Evolutionary conservation across 2,113 vertebrate species (phyloP).

Genomic region (Athene cunicularia): DNA sequence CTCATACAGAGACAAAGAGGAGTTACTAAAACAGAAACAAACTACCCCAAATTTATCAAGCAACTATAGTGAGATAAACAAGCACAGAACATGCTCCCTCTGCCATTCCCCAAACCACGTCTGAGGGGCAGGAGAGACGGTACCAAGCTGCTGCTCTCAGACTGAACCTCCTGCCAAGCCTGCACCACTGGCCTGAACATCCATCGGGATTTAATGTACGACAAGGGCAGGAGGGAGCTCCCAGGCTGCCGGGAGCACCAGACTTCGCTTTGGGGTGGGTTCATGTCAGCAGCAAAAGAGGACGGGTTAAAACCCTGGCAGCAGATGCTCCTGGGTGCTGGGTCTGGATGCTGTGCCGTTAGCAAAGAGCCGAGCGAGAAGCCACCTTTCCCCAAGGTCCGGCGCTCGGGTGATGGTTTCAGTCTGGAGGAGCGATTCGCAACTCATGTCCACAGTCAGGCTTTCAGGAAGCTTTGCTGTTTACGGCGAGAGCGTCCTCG

Average conservation of each 20-base stretch:
- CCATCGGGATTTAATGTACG: accelerated
- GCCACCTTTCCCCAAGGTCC: not conserved
- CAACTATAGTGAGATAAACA: accelerated
- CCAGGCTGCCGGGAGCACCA: not conserved
- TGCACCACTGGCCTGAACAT: not conserved
- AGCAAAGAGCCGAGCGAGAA: not conserved
- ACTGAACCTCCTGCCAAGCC: not conserved
- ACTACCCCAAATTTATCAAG: not conserved
- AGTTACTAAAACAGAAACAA: not conserved
- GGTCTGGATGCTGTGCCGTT: not conserved
- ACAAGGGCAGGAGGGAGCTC: not conserved
- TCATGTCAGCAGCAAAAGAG: not conserved
- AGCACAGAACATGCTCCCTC: not conserved
- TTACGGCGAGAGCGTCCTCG: accelerated
- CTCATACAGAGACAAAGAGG: not conserved
- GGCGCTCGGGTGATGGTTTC: not conserved
- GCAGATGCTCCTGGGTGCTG: not conserved
- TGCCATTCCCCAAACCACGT: accelerated
- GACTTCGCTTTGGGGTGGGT: not conserved
- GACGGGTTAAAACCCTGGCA: not conserved
- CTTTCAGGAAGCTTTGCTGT: not conserved
- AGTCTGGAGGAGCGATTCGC: not conserved
- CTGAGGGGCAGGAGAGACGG: not conserved
- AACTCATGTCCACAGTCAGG: accelerated
- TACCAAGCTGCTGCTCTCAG: not conserved